Evolutionary conservation across 1,140 invertebrate species (phyloP), one percentile per base, ranked within the genome.

Genomic region (Cyclina sinensis): DNA sequence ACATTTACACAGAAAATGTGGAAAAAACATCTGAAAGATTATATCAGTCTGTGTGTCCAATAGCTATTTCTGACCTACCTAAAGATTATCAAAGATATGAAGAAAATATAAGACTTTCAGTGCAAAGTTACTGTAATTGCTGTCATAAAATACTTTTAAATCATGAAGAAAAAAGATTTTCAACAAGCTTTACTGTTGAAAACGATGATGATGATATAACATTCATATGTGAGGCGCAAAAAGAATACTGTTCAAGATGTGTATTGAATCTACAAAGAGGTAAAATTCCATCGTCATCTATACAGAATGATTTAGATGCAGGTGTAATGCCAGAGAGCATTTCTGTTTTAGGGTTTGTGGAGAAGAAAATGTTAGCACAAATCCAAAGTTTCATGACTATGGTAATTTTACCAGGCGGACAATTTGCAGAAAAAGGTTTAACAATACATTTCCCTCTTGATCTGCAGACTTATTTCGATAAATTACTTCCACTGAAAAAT

Each of bases 301-400:
- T 16, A 5, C 43, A 43, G 18, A 86, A 86, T 48, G 46, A 78
- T 65, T 43, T 86, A 16, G 48, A 79, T 59, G 24, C 84, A 16
- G 84, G 73, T 37, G 14, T 7, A 32, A 14, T 78, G 43, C 84
- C 84, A 5, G 70, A 78, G 16, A 79, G 84, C 24, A 57, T 86
- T 2, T 0, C 7, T 48, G 35, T 27, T 39, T 35, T 86, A 0
- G 35, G 21, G 2, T 18, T 82, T n/a, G 51, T 73, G 5, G 51
- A 89, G 39, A 73, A 37, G 3, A 76, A 68, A 39, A 27, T 89
- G 27, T 78, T 89, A 7, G 37, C 46, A 54, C 68, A 78, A 39
- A 84, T 89, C 18, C 87, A 89, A 79, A 70, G n/a, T 51, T 89
- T 24, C 68, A 78, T 89, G 70, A 85, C 81, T 5, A 43, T 85